Conservation (phyloP, 2,113 vertebrate species). For the Sigmodon hispidus region DNA sequence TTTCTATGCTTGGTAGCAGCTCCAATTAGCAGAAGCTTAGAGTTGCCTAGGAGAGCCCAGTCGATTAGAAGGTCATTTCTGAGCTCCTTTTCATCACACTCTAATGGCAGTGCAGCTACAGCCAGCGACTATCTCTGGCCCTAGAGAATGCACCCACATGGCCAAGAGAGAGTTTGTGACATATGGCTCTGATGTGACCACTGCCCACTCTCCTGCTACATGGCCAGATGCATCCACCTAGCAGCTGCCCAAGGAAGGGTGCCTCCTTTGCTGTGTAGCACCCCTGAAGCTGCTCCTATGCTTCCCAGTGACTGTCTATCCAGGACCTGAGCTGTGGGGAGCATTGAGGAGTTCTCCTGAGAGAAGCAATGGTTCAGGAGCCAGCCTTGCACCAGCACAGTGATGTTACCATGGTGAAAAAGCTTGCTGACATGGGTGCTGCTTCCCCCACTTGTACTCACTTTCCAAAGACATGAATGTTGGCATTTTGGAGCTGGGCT, state of each 20-base stretch:
- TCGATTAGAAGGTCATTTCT: not conserved
- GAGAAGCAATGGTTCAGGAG: accelerated
- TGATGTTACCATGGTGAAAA: not conserved
- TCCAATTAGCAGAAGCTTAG: not conserved
- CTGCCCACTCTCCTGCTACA: not conserved
- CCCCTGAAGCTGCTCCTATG: not conserved
- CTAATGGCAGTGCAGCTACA: accelerated
- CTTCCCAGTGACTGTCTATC: not conserved
- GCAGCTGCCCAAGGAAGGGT: not conserved
- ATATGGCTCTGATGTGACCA: not conserved
- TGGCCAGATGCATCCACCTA: not conserved
- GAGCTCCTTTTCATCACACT: not conserved
- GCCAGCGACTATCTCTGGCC: not conserved
- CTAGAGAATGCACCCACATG: accelerated
- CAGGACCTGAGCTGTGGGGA: not conserved
- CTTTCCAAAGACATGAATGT: not conserved
- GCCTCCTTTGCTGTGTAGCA: not conserved
- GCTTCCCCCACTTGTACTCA: accelerated
- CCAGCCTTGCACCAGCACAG: accelerated
- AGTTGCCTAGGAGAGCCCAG: not conserved
- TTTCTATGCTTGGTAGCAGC: accelerated
- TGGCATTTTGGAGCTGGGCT: not conserved
- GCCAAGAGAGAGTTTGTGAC: too few relatives aligned
- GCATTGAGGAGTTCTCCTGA: not conserved
- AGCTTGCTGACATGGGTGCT: accelerated